phyloP scores from a whole-genome alignment of 2,888 invertebrate species.

The Drosophila cracens region DNA sequence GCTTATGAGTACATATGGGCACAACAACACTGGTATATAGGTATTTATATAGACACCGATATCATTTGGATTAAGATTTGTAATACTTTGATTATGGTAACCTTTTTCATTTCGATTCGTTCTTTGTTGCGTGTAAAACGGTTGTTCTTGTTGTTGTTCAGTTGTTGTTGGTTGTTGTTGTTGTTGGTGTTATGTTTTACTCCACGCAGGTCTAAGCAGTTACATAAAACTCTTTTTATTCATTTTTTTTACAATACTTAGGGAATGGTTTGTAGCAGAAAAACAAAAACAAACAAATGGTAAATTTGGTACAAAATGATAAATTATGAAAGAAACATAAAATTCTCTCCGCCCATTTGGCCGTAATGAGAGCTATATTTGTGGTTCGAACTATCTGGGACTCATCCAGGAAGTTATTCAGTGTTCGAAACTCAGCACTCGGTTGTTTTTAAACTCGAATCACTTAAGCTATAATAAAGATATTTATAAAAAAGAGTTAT shows the following conservation, averaged over 20 bases:
- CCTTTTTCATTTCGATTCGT: constrained; percentile 54
- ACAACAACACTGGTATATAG: constrained; percentile 59
- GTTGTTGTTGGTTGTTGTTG: constrained; percentile 49
- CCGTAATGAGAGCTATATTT: constrained; percentile 28
- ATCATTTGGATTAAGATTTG: constrained; percentile 62
- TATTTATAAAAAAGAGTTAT: constrained; percentile 72
- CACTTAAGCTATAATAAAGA: constrained; percentile 78
- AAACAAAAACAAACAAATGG: constrained; percentile 16
- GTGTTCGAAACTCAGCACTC: constrained; percentile 74
- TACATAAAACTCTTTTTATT: constrained; percentile 29
- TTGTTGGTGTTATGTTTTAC: constrained; percentile 66
- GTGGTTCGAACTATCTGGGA: constrained; percentile 64
- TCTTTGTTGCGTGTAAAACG: constrained; percentile 76
- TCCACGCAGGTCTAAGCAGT: constrained; percentile 59
- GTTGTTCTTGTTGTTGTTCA: constrained; percentile 69
- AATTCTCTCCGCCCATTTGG: constrained; percentile 21
- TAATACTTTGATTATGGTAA: constrained; percentile 60
- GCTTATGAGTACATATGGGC: constrained; percentile 47
- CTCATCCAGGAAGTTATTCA: constrained; percentile 60
- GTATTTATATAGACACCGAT: constrained; percentile 71
- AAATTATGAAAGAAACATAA: constrained; percentile 17
- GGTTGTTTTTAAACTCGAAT: constrained; percentile 79
- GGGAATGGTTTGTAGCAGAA: constrained; percentile 40
- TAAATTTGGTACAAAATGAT: constrained; percentile 28
- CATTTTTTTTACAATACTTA: constrained; percentile 12